Conservation (phyloP, 2,797 vertebrate species). For the Syndactyla subalaris region DNA sequence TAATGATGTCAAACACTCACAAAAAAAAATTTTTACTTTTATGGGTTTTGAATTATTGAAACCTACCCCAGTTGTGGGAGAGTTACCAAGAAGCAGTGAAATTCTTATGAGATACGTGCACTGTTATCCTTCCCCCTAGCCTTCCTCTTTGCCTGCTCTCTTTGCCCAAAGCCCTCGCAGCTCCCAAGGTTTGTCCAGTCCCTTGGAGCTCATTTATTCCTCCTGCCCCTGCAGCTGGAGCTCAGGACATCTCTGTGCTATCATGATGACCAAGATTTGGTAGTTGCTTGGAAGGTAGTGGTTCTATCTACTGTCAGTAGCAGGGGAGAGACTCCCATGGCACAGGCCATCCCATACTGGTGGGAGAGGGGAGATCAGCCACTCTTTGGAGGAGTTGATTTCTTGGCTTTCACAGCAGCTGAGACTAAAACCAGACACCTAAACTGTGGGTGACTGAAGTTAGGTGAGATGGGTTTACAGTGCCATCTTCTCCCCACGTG, state of each 20-base stretch:
- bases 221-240: not conserved
- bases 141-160: not conserved
- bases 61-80: not conserved
- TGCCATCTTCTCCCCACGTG: accelerated
- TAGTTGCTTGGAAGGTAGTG: not conserved
- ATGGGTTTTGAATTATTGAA: not conserved
- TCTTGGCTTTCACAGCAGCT: not conserved
- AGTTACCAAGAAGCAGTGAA: not conserved
- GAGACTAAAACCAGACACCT: not conserved
- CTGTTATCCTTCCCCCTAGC: not conserved
- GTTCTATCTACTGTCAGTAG: not conserved
- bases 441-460: not conserved
- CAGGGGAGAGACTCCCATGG: not conserved
- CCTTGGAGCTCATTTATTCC: not conserved
- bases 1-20: accelerated
- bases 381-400: not conserved
- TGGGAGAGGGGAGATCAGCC: not conserved
- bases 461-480: not conserved
- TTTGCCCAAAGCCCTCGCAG: not conserved
- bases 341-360: not conserved
- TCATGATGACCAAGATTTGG: not conserved
- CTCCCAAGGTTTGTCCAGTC: not conserved
- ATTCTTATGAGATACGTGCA: not conserved
- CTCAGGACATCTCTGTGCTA: not conserved
- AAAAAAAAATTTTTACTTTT: not conserved